A percentile compares a stretch with the other conserved stretches of the same genome.
phyloP scores from a whole-genome alignment of 2,113 vertebrate genomes.

The Haemorhous mexicanus region DNA sequence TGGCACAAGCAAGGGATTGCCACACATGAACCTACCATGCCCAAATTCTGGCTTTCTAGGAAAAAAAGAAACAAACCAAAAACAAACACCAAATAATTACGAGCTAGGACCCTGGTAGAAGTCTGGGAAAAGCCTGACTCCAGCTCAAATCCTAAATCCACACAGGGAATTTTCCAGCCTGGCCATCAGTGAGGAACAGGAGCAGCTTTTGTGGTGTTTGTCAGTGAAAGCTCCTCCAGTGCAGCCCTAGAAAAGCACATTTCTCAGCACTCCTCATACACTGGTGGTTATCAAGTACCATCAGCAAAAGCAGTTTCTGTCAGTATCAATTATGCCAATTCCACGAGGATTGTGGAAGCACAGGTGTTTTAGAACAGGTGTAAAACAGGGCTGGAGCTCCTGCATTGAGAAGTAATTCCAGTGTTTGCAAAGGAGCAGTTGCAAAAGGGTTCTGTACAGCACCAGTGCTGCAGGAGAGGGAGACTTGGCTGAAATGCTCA shows the following conservation, averaged over 20 bases:
- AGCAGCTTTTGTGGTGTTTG: not conserved
- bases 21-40: not conserved
- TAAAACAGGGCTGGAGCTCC: not conserved
- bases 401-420: not conserved
- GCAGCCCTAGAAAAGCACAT: not conserved
- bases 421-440: not conserved
- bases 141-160: not conserved
- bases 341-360: not conserved
- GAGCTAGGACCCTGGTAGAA: not conserved
- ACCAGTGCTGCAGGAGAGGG: not conserved
- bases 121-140: not conserved
- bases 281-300: not conserved
- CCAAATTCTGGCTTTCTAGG: not conserved
- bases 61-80: not conserved
- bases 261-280: not conserved
- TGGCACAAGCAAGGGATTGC: not conserved
- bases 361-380: not conserved
- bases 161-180: not conserved
- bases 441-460: not conserved
- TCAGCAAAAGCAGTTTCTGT: not conserved
- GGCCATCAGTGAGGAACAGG: not conserved
- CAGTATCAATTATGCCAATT: not conserved
- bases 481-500: not conserved
- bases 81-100: not conserved
- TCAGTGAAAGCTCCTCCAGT: not conserved